phyloP scores from a whole-genome alignment of 2,888 invertebrate genomes.

The Caenorhabditis japonica region DNA sequence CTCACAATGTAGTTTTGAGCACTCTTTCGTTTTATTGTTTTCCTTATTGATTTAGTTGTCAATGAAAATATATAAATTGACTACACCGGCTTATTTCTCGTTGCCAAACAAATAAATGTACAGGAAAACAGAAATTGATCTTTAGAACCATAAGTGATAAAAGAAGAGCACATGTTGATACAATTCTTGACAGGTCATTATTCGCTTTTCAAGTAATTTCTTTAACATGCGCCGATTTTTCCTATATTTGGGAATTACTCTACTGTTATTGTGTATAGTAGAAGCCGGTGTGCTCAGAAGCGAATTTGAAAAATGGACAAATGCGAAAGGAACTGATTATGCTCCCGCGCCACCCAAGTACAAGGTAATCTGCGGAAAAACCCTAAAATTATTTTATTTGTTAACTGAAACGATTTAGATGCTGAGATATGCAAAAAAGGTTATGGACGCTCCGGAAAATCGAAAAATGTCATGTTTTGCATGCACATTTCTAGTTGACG shows the following conservation, averaged over 20 bases:
- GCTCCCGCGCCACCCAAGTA: slow-evolving; percentile 49
- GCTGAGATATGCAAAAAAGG: slow-evolving; percentile 52
- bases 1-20: slow-evolving; percentile 63
- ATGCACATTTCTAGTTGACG: slow-evolving; percentile 64
- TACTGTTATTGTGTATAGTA: slow-evolving; percentile 2
- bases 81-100: background rate
- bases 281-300: slow-evolving; percentile 28
- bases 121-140: slow-evolving; percentile 40
- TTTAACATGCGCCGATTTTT: slow-evolving; percentile 45
- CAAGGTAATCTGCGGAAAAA: no score
- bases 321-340: slow-evolving; percentile 11
- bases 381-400: background rate
- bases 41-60: slow-evolving; percentile 20
- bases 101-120: slow-evolving; percentile 42
- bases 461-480: slow-evolving; percentile 58
- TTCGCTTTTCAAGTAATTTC: background rate
- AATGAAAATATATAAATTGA: slow-evolving; percentile 6
- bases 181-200: background rate
- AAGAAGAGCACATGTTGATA: slow-evolving; percentile 32
- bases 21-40: background rate
- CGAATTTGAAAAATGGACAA: slow-evolving; percentile 44
- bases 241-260: slow-evolving; percentile 16
- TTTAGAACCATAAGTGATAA: slow-evolving; percentile 17
- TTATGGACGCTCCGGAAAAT: slow-evolving; percentile 53
- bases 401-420: slow-evolving; percentile 32